These are phyloP conservation scores for Prosapia bicincta DNA, from an alignment of 2,888 invertebrate genomes.

Conservation along the genomic window DNA sequence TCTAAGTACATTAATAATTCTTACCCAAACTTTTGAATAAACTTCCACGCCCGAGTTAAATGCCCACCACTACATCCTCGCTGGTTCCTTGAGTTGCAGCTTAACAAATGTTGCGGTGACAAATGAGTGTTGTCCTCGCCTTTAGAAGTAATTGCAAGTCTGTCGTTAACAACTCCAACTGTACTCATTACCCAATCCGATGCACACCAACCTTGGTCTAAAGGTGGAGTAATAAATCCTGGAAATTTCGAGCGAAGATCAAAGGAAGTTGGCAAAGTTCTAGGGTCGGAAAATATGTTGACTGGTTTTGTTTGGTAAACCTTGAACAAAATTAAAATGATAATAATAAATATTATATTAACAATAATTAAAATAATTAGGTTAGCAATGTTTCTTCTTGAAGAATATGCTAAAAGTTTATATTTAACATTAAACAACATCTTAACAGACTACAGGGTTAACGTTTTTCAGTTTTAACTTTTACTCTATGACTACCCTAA, in stretches of 20 bases:
- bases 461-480: too few relatives aligned
- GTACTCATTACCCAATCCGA: constrained; percentile 93
- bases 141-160: constrained; percentile 55
- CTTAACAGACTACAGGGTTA: too few relatives aligned
- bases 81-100: constrained; percentile 76
- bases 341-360: too few relatives aligned
- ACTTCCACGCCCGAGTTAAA: constrained; percentile 90
- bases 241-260: constrained; percentile 77
- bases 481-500: too few relatives aligned
- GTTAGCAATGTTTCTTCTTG: too few relatives aligned
- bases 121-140: constrained; percentile 68
- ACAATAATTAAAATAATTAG: too few relatives aligned
- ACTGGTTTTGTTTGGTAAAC: constrained; percentile 59
- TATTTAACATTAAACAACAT: too few relatives aligned
- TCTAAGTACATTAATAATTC: constrained; percentile 22
- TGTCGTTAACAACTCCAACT: constrained; percentile 73
- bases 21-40: constrained; percentile 72
- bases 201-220: constrained; percentile 63
- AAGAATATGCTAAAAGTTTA: too few relatives aligned
- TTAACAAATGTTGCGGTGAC: constrained; percentile 82
- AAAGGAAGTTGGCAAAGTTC: constrained; percentile 63
- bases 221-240: constrained; percentile 61
- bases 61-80: constrained; percentile 84
- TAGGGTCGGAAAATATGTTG: constrained; percentile 55
- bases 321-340: constrained; percentile 27